These are phyloP conservation scores for Parnassius smintheus DNA, from an alignment of 2,888 invertebrate species.

Conservation along the genomic window DNA sequence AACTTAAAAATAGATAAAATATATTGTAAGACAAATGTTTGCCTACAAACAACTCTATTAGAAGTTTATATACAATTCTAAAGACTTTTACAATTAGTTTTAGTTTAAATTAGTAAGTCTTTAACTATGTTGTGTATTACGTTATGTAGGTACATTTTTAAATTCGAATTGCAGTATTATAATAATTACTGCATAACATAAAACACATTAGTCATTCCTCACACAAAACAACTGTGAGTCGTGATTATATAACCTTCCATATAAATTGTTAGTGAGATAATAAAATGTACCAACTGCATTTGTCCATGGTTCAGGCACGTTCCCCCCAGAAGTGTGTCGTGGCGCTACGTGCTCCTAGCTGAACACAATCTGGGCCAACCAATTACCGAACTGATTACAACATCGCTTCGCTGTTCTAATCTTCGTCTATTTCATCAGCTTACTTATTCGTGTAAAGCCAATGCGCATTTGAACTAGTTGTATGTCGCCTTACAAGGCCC, in stretches of 20 bases:
- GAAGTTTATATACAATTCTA: no score
- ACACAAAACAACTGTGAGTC: slow-evolving; percentile 6
- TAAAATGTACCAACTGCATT: slow-evolving; percentile 29
- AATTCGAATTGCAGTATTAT: slow-evolving; percentile 11
- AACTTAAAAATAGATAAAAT: no score
- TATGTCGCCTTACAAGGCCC: background rate
- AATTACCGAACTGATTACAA: slow-evolving; percentile 45
- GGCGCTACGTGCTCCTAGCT: slow-evolving; percentile 53
- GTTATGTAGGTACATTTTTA: no score
- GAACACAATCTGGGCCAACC: slow-evolving; percentile 54
- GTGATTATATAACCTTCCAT: slow-evolving; percentile 19
- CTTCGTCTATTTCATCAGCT: slow-evolving; percentile 23
- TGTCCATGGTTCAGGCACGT: slow-evolving; percentile 57
- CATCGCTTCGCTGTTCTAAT: slow-evolving; percentile 29
- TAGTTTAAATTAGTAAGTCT: no score
- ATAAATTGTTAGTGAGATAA: slow-evolving; percentile 11
- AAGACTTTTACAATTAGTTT: no score
- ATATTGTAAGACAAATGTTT: no score
- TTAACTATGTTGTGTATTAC: no score
- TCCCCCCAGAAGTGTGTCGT: slow-evolving; percentile 47
- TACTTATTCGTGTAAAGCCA: slow-evolving; percentile 8
- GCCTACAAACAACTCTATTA: no score
- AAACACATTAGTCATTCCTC: slow-evolving; percentile 12
- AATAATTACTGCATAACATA: slow-evolving; percentile 13
- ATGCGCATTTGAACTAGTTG: slow-evolving; percentile 3